These are phyloP conservation scores for Dryas iulia DNA, from an alignment of 1,140 invertebrate genomes.

Conservation along the genomic window DNA sequence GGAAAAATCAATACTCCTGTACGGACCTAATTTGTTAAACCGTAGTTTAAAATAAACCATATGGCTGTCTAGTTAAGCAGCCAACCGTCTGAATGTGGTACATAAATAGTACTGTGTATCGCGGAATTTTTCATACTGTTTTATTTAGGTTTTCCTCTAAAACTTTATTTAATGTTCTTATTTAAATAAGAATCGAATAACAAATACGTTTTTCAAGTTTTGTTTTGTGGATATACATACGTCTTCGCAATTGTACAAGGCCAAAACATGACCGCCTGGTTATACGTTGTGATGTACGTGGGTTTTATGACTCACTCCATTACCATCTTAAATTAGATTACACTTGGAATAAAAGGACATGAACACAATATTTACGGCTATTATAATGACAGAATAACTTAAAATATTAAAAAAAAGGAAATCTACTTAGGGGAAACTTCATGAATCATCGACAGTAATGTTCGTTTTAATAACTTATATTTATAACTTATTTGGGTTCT, in stretches of 20 bases:
- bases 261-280: constrained; percentile 26
- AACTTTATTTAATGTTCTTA: neutral
- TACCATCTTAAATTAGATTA: constrained; percentile 32
- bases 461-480: too few relatives aligned
- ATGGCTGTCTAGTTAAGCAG: constrained; percentile 24
- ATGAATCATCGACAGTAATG: too few relatives aligned
- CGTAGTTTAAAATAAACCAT: constrained; percentile 37
- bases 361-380: constrained; percentile 4
- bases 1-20: constrained; percentile 27
- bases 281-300: constrained; percentile 26
- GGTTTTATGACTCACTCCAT: constrained; percentile 30
- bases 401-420: neutral
- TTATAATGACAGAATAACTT: neutral
- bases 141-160: neutral
- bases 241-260: constrained; percentile 22
- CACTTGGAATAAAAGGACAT: constrained; percentile 22
- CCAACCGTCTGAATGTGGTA: neutral
- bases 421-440: too few relatives aligned
- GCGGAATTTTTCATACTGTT: neutral
- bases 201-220: neutral
- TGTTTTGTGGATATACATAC: constrained; percentile 3
- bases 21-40: constrained; percentile 25
- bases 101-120: neutral
- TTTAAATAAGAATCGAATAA: neutral
- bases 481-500: too few relatives aligned